A percentile compares a stretch with the other conserved stretches of the same genome.
These are phyloP conservation scores for Hippocampus abdominalis DNA, from an alignment of 2,113 vertebrate genomes.

Conservation along the genomic window DNA sequence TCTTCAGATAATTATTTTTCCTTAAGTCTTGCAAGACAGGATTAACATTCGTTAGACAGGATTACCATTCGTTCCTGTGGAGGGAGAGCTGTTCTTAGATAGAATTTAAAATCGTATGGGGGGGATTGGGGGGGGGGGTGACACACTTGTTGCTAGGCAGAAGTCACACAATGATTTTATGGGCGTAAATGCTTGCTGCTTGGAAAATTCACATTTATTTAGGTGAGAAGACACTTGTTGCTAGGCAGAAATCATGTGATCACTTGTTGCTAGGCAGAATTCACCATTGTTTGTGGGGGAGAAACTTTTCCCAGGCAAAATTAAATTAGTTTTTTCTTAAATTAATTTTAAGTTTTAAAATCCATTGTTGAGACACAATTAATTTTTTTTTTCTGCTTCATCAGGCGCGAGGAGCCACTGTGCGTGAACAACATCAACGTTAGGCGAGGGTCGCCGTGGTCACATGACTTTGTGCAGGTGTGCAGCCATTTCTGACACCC, in stretches of 20 bases:
- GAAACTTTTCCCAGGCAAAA: neutral
- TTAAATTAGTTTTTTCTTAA: neutral
- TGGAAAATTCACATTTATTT: neutral
- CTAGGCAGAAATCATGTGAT: neutral
- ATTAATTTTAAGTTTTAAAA: neutral
- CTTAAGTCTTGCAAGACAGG: neutral
- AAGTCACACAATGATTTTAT: neutral
- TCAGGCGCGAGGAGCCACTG: slow-evolving; percentile 53
- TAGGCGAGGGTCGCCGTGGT: slow-evolving; percentile 60
- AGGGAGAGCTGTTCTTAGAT: neutral
- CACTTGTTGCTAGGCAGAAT: neutral
- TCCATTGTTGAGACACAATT: neutral
- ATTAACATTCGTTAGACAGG: neutral
- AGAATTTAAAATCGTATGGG: neutral
- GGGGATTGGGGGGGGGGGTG: neutral
- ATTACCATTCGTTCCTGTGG: neutral
- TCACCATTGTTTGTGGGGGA: neutral
- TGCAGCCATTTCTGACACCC: slow-evolving; percentile 27
- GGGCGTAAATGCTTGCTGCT: neutral
- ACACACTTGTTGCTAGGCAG: neutral
- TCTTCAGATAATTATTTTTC: too few relatives aligned
- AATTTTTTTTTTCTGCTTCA: slow-evolving; percentile 13
- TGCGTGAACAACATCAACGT: slow-evolving; percentile 69
- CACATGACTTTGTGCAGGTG: slow-evolving; percentile 70
- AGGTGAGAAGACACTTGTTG: neutral